Conservation (phyloP, 2,888 invertebrate genomes). For the Ferrisia virgata region DNA sequence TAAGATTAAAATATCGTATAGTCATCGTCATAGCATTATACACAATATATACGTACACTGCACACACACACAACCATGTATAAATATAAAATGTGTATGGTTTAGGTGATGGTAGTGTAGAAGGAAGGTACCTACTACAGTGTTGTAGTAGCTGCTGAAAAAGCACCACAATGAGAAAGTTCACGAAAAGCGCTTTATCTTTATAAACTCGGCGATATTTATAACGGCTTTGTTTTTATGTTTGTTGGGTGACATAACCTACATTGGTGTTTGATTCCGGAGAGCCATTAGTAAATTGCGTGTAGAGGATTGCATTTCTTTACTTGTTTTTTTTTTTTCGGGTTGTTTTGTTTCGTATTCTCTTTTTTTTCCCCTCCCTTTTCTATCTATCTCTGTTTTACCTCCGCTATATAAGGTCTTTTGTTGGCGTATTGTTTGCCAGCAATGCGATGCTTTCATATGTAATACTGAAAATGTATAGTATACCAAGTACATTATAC, state of each 20-base stretch:
- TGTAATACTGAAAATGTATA: slow-evolving; percentile 14
- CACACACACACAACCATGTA: too few relatives aligned
- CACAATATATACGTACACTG: too few relatives aligned
- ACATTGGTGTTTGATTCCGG: slow-evolving; percentile 36
- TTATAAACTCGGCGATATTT: slow-evolving; percentile 38
- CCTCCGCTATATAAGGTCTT: neutral
- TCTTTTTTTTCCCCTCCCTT: neutral
- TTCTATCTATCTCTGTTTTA: neutral
- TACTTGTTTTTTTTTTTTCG: slow-evolving; percentile 10
- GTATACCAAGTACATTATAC: too few relatives aligned
- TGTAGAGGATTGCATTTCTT: slow-evolving; percentile 41
- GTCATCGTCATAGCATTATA: neutral
- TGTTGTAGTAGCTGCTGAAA: neutral
- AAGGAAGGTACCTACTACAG: too few relatives aligned
- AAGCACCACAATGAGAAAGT: neutral
- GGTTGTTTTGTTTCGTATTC: too few relatives aligned
- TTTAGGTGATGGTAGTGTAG: too few relatives aligned
- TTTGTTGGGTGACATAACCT: slow-evolving; percentile 35
- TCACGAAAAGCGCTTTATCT: slow-evolving; percentile 40
- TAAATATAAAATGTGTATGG: too few relatives aligned
- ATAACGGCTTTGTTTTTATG: slow-evolving; percentile 41
- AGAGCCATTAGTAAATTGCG: slow-evolving; percentile 45
- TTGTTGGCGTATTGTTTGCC: slow-evolving; percentile 11
- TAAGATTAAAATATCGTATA: slow-evolving; percentile 41
- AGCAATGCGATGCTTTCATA: slow-evolving; percentile 18